Percentiles rank a stretch among this genome's conserved stretches.
These are phyloP conservation scores for Lamellibrachia luymesi DNA, from an alignment of 1,140 invertebrate genomes.

Conservation along the genomic window DNA sequence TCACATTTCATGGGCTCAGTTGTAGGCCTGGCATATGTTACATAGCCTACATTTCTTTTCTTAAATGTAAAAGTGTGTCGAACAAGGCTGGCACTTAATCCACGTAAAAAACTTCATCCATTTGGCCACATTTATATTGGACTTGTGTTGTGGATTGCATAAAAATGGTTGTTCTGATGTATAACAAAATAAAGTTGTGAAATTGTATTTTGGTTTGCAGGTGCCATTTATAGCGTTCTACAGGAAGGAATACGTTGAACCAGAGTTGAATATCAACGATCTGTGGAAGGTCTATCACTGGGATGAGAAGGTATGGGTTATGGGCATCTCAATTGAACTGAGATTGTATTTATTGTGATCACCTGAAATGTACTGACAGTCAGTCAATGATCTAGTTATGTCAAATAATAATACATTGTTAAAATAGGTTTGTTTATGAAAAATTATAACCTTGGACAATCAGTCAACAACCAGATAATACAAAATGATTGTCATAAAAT, in stretches of 20 bases:
- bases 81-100: neutral
- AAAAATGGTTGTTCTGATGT: neutral
- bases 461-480: too few species aligned
- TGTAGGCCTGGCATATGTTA: too few species aligned
- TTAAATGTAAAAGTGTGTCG: neutral
- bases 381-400: neutral
- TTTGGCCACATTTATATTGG: neutral
- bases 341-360: neutral
- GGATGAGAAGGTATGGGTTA: slow-evolving; percentile 76
- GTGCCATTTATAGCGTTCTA: slow-evolving; percentile 99
- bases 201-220: slow-evolving; percentile 37
- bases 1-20: too few species aligned
- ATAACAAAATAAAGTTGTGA: neutral
- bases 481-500: too few species aligned
- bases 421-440: too few species aligned
- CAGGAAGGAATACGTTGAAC: slow-evolving; percentile 94
- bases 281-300: slow-evolving; percentile 96
- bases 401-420: too few species aligned
- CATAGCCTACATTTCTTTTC: neutral
- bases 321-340: slow-evolving; percentile 14
- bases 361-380: neutral
- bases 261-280: slow-evolving; percentile 91
- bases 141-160: neutral
- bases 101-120: neutral
- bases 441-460: too few species aligned